These are phyloP conservation scores for Acridotheres tristis DNA, from an alignment of 2,797 vertebrate genomes.

Conservation along the genomic window DNA sequence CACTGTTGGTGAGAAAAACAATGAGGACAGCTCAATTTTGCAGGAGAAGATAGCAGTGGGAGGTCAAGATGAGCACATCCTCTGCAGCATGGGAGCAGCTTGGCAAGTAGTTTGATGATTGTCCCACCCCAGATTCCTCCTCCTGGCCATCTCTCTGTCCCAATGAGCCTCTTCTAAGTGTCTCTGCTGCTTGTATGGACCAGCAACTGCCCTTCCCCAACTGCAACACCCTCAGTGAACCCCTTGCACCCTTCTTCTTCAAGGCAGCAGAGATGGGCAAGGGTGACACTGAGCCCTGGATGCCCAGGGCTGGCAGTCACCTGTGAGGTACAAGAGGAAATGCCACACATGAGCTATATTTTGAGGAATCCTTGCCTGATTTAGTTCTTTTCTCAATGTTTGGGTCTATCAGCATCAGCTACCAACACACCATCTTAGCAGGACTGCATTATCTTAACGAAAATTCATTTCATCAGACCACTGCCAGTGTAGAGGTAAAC, in stretches of 20 bases:
- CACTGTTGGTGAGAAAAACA: background rate
- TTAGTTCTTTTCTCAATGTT: background rate
- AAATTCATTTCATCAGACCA: background rate
- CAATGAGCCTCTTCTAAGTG: background rate
- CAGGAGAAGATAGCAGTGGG: background rate
- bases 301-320: background rate
- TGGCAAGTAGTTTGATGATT: background rate
- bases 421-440: background rate
- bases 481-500: background rate
- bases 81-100: rapidly evolving
- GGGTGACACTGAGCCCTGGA: background rate
- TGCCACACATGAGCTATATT: background rate
- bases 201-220: background rate
- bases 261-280: background rate
- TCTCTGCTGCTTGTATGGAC: background rate
- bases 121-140: background rate
- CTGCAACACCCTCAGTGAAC: background rate
- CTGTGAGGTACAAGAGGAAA: background rate
- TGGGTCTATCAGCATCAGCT: background rate
- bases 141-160: background rate
- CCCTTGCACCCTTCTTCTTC: background rate
- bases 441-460: rapidly evolving
- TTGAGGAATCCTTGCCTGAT: background rate
- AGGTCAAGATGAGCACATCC: rapidly evolving
- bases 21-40: background rate